Percentiles rank a stretch among this genome's conserved stretches.
Evolutionary conservation across 2,113 vertebrate genomes (phyloP).

Genomic region (Esox niger): DNA sequence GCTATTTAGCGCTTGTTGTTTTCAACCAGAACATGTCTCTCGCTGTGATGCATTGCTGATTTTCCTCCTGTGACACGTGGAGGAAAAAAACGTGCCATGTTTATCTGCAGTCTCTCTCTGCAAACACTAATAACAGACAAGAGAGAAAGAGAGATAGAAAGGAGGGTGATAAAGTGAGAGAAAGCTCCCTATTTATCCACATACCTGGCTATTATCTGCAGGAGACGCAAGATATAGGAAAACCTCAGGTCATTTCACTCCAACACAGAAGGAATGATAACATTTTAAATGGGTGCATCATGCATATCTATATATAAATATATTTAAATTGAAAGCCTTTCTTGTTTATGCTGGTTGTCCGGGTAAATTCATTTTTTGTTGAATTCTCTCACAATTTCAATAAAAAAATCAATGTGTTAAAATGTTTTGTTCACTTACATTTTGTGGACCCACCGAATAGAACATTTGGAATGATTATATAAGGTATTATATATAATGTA

Average conservation of each 20-base stretch:
- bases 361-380: slow-evolving; percentile 76
- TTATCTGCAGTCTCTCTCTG: slow-evolving; percentile 62
- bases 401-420: slow-evolving; percentile 80
- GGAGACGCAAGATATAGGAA: slow-evolving; percentile 66
- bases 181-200: slow-evolving; percentile 32
- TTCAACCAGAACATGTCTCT: slow-evolving; percentile 75
- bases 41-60: slow-evolving; percentile 78
- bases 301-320: slow-evolving; percentile 67
- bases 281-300: slow-evolving; percentile 57
- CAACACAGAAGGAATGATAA: slow-evolving; percentile 69
- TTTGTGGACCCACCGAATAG: neutral
- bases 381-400: slow-evolving; percentile 90
- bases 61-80: slow-evolving; percentile 71
- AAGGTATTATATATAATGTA: too few relatives aligned
- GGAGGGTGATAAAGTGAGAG: neutral
- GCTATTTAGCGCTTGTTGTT: slow-evolving; percentile 87
- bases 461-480: too few relatives aligned
- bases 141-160: slow-evolving; percentile 27
- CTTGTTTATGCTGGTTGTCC: slow-evolving; percentile 86
- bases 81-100: slow-evolving; percentile 78
- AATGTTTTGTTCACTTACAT: slow-evolving; percentile 24
- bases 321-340: slow-evolving; percentile 77
- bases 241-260: slow-evolving; percentile 95
- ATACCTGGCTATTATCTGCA: slow-evolving; percentile 40
- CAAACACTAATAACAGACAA: slow-evolving; percentile 61